phyloP scores from a whole-genome alignment of 1,140 invertebrate genomes.

The Aphaenogaster floridana region DNA sequence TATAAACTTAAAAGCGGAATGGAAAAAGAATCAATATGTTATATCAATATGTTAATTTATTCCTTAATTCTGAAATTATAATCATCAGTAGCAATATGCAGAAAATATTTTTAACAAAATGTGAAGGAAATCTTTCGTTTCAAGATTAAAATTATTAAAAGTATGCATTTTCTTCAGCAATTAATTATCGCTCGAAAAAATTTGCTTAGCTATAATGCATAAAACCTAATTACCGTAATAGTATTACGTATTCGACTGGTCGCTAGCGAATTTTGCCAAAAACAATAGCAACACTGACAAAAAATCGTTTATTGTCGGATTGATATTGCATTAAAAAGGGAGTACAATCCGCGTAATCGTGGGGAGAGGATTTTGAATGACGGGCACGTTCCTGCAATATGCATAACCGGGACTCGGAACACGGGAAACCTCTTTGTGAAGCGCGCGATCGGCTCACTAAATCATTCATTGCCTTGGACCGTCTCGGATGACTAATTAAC shows the following conservation, averaged over 20 bases:
- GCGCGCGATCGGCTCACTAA: slow-evolving; percentile 78
- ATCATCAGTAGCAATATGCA: background rate
- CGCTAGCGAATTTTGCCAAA: slow-evolving; percentile 34
- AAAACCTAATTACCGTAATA: slow-evolving; percentile 25
- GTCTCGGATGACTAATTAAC: slow-evolving; percentile 80
- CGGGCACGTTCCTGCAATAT: slow-evolving; percentile 85
- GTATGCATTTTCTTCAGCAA: background rate
- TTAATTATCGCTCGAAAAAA: background rate
- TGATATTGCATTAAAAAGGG: slow-evolving; percentile 71
- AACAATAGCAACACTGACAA: slow-evolving; percentile 11
- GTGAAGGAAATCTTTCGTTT: background rate
- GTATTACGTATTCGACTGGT: slow-evolving; percentile 32
- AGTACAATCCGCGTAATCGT: slow-evolving; percentile 52
- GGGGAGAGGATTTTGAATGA: slow-evolving; percentile 82
- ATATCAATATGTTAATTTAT: background rate
- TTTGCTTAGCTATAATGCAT: background rate
- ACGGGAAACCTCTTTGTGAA: slow-evolving; percentile 85
- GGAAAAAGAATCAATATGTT: background rate
- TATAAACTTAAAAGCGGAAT: background rate
- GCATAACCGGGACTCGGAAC: slow-evolving; percentile 83
- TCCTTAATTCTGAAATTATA: background rate
- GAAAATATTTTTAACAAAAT: background rate
- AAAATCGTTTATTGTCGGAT: slow-evolving; percentile 66
- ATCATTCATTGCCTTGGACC: slow-evolving; percentile 81
- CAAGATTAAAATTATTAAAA: background rate